Evolutionary conservation across 2,888 invertebrate genomes (phyloP).

Genomic region (Omphaloscelis lunosa): DNA sequence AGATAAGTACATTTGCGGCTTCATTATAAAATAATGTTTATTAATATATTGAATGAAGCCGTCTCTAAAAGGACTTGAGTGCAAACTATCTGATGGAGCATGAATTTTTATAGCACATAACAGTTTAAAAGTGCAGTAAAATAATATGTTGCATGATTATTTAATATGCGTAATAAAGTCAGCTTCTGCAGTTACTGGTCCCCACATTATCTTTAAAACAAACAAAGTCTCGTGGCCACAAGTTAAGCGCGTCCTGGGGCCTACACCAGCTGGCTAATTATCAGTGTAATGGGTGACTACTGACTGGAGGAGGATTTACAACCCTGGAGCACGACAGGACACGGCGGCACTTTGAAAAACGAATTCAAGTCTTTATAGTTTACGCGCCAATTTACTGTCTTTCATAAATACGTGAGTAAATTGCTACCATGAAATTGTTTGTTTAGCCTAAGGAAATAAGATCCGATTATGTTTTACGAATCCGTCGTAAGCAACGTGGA

Average conservation of each 20-base stretch:
- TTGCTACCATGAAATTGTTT: slow-evolving; percentile 46
- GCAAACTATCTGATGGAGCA: slow-evolving; percentile 15
- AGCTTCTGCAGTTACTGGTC: slow-evolving; percentile 16
- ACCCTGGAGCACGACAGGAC: slow-evolving; percentile 29
- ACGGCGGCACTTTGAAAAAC: slow-evolving; percentile 51
- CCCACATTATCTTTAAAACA: slow-evolving; percentile 49
- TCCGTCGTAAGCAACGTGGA: slow-evolving; percentile 23
- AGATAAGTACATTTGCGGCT: not conserved
- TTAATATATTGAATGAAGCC: slow-evolving; percentile 7
- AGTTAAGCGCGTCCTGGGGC: slow-evolving; percentile 25
- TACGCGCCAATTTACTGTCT: slow-evolving; percentile 42
- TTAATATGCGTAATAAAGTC: slow-evolving; percentile 50
- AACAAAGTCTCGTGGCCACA: slow-evolving; percentile 46
- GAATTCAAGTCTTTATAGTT: slow-evolving; percentile 48
- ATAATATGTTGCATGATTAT: slow-evolving; percentile 44
- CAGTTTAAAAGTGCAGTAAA: slow-evolving; percentile 19
- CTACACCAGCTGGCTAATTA: slow-evolving; percentile 52
- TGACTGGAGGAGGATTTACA: slow-evolving; percentile 47
- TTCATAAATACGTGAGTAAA: slow-evolving; percentile 54
- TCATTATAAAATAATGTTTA: slow-evolving; percentile 21
- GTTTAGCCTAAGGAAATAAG: slow-evolving; percentile 32
- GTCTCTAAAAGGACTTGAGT: slow-evolving; percentile 10
- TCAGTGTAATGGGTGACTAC: slow-evolving; percentile 47
- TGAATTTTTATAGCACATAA: slow-evolving; percentile 27
- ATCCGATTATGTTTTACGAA: slow-evolving; percentile 27